Base-by-base conservation (phyloP, 2,888 invertebrate genomes). In the Hirtodrosophila trivittata region DNA sequence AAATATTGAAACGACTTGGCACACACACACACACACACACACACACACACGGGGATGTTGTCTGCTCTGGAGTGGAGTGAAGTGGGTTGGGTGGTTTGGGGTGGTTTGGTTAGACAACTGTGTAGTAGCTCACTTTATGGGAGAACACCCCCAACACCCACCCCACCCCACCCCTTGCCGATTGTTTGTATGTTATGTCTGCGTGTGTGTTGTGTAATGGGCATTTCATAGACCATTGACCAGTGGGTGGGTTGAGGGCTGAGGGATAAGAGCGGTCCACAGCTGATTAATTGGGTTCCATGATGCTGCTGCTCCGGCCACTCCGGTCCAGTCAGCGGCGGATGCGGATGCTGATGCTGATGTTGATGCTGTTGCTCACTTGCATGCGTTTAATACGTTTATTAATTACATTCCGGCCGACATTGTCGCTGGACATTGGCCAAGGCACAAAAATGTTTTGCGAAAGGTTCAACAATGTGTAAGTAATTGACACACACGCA, bases 141-240 rank as follows among this genome's bases (percentile, higher is more conserved):
- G 32, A 43, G 41, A 32, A 33, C 51, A 52, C 47, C 39, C 50
- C 30, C 14, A 7, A 45, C 12, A 52, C 21, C 14, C 45, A 38
- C 38, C 39, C 18, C 10, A 10, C 37, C 12, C 9, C 9, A 8
- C n/a, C 18, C 18, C 38, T 7, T 28, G 26, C n/a, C 6, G 18
- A 12, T 6, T 32, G 33, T 33, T 21, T 30, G 3, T 8, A 28
- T n/a, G 1, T n/a, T 52, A 38, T 18, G 7, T 46, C 28, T 47
- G 38, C 51, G 33, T 63, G 14, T 41, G 41, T 54, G 46, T 77
- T 57, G 70, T 65, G 60, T 87, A 83, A 82, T 85, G 66, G 74
- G 70, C 78, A 82, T 87, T 82, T 86, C 87, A 82, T 82, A 77
- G 82, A 81, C 82, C 87, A 87, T 82, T 86, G 82, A 71, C 85